phyloP scores from a whole-genome alignment of 2,888 invertebrate species.

The Oscheius sp. region DNA sequence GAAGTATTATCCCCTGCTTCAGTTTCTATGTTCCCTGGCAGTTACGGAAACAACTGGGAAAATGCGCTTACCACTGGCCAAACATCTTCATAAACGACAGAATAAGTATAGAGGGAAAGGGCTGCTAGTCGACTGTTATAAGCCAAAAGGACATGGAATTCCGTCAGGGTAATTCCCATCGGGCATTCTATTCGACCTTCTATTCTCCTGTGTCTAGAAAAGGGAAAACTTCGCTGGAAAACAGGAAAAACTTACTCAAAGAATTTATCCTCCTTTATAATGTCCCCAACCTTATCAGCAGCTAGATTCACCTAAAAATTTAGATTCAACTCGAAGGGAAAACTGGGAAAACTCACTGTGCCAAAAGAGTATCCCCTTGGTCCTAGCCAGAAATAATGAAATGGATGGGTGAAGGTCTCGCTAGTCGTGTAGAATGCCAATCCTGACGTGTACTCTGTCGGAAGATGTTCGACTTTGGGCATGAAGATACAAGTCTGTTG shows the following conservation, averaged over 20 bases:
- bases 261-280: slow-evolving; percentile 50
- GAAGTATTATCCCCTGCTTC: no score
- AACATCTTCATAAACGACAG: slow-evolving; percentile 65
- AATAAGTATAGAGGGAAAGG: slow-evolving; percentile 63
- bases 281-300: slow-evolving; percentile 48
- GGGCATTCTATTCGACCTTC: slow-evolving; percentile 68
- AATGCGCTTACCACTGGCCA: slow-evolving; percentile 46
- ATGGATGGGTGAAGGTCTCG: slow-evolving; percentile 32
- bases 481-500: slow-evolving; percentile 13
- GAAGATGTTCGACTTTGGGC: slow-evolving; percentile 9
- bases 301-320: slow-evolving; percentile 36
- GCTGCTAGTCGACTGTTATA: slow-evolving; percentile 64
- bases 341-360: slow-evolving; percentile 16
- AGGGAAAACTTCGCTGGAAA: not conserved
- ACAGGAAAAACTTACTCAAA: slow-evolving; percentile 46
- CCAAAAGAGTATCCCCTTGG: slow-evolving; percentile 16
- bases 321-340: slow-evolving; percentile 7
- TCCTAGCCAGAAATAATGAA: slow-evolving; percentile 36
- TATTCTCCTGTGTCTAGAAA: slow-evolving; percentile 59
- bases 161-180: slow-evolving; percentile 65
- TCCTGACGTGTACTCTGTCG: slow-evolving; percentile 1
- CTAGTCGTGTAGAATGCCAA: slow-evolving; percentile 24
- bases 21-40: no score
- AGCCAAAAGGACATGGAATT: slow-evolving; percentile 66
- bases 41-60: no score